Percentiles rank a stretch among this genome's conserved stretches.
phyloP scores from a whole-genome alignment of 2,888 invertebrate species.

The Gari tellinella region DNA sequence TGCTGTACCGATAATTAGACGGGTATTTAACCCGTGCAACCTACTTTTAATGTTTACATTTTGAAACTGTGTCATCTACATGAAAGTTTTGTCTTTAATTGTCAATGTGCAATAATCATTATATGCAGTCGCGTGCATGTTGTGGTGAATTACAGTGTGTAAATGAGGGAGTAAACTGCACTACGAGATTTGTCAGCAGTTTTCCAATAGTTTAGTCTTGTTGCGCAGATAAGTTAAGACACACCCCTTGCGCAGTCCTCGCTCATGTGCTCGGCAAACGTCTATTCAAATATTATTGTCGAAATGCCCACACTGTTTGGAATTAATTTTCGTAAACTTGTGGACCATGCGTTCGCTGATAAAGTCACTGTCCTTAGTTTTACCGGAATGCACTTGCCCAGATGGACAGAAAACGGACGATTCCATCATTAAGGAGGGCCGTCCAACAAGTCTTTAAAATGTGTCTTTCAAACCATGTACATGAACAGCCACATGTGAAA shows the following conservation, averaged over 20 bases:
- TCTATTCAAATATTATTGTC: no score
- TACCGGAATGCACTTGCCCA: neutral
- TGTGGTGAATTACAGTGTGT: slow-evolving; percentile 1
- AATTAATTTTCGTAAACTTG: no score
- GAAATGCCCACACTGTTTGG: no score
- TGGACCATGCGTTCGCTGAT: no score
- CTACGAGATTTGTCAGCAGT: neutral
- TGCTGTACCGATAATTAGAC: slow-evolving; percentile 28
- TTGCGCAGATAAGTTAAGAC: no score
- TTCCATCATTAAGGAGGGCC: slow-evolving; percentile 16
- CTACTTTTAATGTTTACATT: slow-evolving; percentile 57
- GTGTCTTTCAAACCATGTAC: no score
- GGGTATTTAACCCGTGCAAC: slow-evolving; percentile 54
- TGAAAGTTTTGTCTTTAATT: slow-evolving; percentile 15
- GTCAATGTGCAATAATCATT: slow-evolving; percentile 23
- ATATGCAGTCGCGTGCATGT: neutral
- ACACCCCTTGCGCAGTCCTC: no score
- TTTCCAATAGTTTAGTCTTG: no score
- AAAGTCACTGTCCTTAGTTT: neutral
- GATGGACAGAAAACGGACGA: neutral
- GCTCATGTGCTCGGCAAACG: no score
- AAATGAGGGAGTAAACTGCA: neutral
- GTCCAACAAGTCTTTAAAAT: slow-evolving; percentile 19
- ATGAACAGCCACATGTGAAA: no score
- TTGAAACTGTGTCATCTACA: slow-evolving; percentile 50